Percentiles rank a stretch among this genome's conserved stretches.
These are phyloP conservation scores for Cyaniris semiargus DNA, from an alignment of 2,888 invertebrate genomes.

Conservation along the genomic window DNA sequence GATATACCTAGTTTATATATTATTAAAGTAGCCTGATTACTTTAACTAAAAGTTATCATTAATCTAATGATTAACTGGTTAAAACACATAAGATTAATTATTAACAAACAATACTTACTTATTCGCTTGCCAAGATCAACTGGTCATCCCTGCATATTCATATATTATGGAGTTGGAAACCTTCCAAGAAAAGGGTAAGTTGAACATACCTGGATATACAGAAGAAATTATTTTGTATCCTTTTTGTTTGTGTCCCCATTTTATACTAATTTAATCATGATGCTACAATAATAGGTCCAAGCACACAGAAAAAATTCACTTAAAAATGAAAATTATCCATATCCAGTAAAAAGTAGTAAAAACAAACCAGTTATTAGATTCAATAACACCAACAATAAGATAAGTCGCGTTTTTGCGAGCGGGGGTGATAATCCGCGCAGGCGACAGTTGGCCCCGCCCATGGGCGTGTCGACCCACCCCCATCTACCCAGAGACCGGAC, in stretches of 20 bases:
- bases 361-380: not conserved
- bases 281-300: too few species aligned
- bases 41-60: not conserved
- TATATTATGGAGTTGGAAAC: not conserved
- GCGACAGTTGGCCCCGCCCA: constrained; percentile 50
- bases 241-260: not conserved
- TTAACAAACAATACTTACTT: not conserved
- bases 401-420: constrained; percentile 2
- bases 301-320: too few species aligned
- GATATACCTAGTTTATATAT: too few species aligned
- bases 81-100: not conserved
- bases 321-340: not conserved
- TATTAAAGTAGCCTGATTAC: too few species aligned
- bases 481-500: constrained; percentile 54
- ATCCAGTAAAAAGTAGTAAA: not conserved
- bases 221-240: not conserved
- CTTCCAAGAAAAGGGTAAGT: constrained; percentile 11
- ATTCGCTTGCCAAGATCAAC: constrained; percentile 18
- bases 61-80: not conserved
- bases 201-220: not conserved
- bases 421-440: constrained; percentile 52
- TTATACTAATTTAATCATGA: not conserved
- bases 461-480: constrained; percentile 52
- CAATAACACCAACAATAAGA: not conserved
- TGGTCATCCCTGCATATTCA: not conserved